Evolutionary conservation across 1,140 invertebrate genomes (phyloP), one percentile per base, ranked within the genome.

Genomic region (Heterodera schachtii): DNA sequence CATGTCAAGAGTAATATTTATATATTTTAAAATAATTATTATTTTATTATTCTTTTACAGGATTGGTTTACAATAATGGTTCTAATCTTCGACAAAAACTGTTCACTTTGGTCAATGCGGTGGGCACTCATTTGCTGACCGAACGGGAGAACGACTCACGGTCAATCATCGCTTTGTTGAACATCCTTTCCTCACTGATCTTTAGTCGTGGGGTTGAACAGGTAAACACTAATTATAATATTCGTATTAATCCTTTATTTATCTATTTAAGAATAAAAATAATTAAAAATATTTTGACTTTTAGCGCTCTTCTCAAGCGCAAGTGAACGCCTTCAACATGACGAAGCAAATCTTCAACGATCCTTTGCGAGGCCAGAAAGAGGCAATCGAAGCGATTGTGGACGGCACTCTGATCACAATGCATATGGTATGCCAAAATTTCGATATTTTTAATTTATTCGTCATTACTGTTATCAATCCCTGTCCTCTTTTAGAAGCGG

Each of bases 61-160:
- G 7, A 74, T 57, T 79, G 19, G 73, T 71, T 9, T 64, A 82
- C 31, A 66, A 78, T 44, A 79, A 89, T 66, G 88, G 89, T 46
- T 64, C 79, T 57, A 87, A 89, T 71, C 77, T 89, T 44, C 91
- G 93, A 79, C 89, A 91, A 81, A 89, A 90, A 60, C 86, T 94
- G 2, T 91, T 91, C 3, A 89, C 92, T 70, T 86, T 91, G 4
- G 91, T 94, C 80, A 90, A 91, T 21, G 85, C 89, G 76, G 86
- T 94, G 4, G 92, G 93, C 83, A 90, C 91, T 66, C 91, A 92
- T 82, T 91, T 94, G 82, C 87, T 93, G n/a, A 90, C 91, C 60
- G 90, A 91, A 70, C 90, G 91, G 78, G 93, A 94, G 89, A 94
- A 95, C 88, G 94, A 95, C 88, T 94, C 93, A 0, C 94, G 94